Conservation (phyloP, 2,888 invertebrate species). For the Argyresthia goedartella region DNA sequence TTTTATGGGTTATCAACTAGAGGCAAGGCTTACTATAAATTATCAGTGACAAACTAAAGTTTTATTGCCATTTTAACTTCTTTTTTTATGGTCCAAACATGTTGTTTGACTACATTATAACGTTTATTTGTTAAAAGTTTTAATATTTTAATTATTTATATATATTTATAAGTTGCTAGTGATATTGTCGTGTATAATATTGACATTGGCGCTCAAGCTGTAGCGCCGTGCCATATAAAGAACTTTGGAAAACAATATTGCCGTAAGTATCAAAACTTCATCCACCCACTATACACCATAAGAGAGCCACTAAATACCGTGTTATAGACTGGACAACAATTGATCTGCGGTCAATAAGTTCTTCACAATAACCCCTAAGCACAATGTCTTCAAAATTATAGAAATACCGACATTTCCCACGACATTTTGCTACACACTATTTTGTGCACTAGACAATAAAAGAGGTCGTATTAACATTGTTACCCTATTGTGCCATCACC, state of each 20-base stretch:
- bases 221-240: too few species aligned
- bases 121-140: too few species aligned
- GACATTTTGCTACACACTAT: conserved; percentile 22
- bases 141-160: too few species aligned
- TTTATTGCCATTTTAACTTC: too few species aligned
- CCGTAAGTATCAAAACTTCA: conserved; percentile 31
- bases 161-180: too few species aligned
- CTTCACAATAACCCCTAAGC: conserved; percentile 31
- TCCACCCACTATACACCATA: conserved; percentile 7
- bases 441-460: conserved; percentile 35
- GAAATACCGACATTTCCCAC: conserved; percentile 42
- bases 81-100: too few species aligned
- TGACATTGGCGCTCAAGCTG: too few species aligned
- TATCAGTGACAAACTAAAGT: not conserved
- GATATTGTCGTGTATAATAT: too few species aligned
- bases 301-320: conserved; percentile 40
- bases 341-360: conserved; percentile 45
- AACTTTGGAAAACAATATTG: too few species aligned
- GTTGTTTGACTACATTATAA: too few species aligned
- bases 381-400: conserved; percentile 16
- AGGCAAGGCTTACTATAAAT: not conserved
- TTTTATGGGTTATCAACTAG: not conserved
- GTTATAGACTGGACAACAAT: conserved; percentile 52
- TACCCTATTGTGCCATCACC: conserved; percentile 9
- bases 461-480: conserved; percentile 7